Percentiles rank a stretch among this genome's conserved stretches.
Conservation (phyloP, 2,113 vertebrate species). For the Pelobates fuscus region DNA sequence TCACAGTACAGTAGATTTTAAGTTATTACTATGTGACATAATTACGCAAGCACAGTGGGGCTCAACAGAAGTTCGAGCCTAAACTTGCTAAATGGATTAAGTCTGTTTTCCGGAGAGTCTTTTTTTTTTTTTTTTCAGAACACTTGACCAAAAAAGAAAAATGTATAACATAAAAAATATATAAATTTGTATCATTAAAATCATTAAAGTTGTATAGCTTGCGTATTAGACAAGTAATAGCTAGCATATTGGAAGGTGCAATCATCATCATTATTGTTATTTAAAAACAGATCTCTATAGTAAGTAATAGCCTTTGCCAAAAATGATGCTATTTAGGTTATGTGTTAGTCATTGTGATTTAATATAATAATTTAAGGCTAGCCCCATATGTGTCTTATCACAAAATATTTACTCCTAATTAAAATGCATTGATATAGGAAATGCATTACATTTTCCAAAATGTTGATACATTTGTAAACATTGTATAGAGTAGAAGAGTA, state of each 20-base stretch:
- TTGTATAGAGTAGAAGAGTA: too few relatives aligned
- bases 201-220: neutral
- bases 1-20: constrained; percentile 49
- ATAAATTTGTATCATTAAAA: too few relatives aligned
- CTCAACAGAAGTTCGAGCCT: constrained; percentile 60
- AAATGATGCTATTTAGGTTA: neutral
- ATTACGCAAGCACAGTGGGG: constrained; percentile 58
- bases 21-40: constrained; percentile 58
- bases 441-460: too few relatives aligned
- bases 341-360: neutral
- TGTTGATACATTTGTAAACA: too few relatives aligned
- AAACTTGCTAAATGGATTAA: constrained; percentile 66
- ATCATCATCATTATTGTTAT: neutral
- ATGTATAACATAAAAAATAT: too few relatives aligned
- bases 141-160: too few relatives aligned
- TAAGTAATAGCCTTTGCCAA: neutral
- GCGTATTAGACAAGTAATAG: neutral
- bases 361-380: neutral
- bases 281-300: neutral
- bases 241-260: neutral
- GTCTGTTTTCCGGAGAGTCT: constrained; percentile 46
- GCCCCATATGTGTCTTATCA: neutral
- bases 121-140: too few relatives aligned
- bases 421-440: too few relatives aligned
- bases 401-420: neutral